Percentiles rank a stretch among this genome's conserved stretches.
Evolutionary conservation across 1,140 invertebrate genomes (phyloP).

Genomic region (Aphelinus certus): DNA sequence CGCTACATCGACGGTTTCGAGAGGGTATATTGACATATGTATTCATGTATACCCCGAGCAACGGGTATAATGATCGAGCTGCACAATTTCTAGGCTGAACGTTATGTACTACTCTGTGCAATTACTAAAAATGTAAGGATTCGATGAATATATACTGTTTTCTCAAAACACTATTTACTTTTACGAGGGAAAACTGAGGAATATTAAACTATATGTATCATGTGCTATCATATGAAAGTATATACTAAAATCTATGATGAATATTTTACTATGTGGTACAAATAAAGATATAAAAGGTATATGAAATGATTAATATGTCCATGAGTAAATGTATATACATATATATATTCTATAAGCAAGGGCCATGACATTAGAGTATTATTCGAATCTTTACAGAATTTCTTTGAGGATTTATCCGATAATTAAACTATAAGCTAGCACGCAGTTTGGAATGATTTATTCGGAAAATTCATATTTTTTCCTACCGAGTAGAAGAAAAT

Average conservation of each 20-base stretch:
- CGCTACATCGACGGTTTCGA: neutral
- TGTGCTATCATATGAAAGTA: conserved; percentile 47
- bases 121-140: conserved; percentile 39
- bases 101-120: conserved; percentile 38
- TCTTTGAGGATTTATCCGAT: neutral
- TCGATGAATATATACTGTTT: conserved; percentile 14
- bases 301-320: conserved; percentile 39
- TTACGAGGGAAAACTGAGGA: conserved; percentile 22
- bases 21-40: neutral
- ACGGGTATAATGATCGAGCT: conserved; percentile 22
- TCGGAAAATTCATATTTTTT: neutral
- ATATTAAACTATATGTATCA: conserved; percentile 41
- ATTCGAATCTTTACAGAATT: neutral
- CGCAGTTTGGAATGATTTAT: neutral
- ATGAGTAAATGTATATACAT: conserved; percentile 44
- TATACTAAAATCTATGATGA: conserved; percentile 41
- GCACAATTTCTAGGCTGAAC: conserved; percentile 32
- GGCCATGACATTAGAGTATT: neutral
- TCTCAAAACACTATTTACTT: conserved; percentile 24
- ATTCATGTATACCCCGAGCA: neutral
- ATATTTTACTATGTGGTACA: conserved; percentile 44
- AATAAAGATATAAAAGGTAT: conserved; percentile 39
- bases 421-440: no score
- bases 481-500: neutral
- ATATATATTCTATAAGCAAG: conserved; percentile 40